Percentiles rank a stretch among this genome's conserved stretches.
These are phyloP conservation scores for Euplexia lucipara DNA, from an alignment of 2,888 invertebrate species.

Conservation along the genomic window DNA sequence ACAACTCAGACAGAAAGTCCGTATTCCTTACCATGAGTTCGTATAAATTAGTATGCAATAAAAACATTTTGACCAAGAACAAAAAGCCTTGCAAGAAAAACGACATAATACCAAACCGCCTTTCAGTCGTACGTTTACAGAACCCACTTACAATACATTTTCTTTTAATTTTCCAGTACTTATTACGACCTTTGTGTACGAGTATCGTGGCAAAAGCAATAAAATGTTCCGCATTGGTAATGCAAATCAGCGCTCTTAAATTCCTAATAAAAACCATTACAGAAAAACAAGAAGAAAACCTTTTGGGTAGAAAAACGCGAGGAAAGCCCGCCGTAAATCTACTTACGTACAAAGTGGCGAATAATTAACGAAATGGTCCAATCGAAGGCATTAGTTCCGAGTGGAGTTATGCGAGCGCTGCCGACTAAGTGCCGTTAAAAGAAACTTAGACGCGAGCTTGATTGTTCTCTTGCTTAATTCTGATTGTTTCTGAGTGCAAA, in stretches of 20 bases:
- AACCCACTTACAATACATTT: conserved; percentile 58
- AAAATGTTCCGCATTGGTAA: conserved; percentile 75
- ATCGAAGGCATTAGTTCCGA: conserved; percentile 89
- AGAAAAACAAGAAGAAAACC: conserved; percentile 78
- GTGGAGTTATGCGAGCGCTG: conserved; percentile 87
- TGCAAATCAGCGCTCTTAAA: conserved; percentile 81
- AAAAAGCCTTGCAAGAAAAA: conserved; percentile 43
- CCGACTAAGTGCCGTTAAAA: conserved; percentile 89
- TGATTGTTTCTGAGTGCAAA: conserved; percentile 88
- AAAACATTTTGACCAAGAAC: conserved; percentile 38
- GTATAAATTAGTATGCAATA: conserved; percentile 28
- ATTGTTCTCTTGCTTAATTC: conserved; percentile 89
- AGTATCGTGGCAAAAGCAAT: conserved; percentile 70
- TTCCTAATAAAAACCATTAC: conserved; percentile 81
- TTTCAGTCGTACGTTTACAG: conserved; percentile 38
- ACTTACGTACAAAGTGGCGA: conserved; percentile 90
- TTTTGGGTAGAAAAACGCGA: conserved; percentile 78
- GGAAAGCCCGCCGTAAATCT: conserved; percentile 87
- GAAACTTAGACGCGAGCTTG: conserved; percentile 89
- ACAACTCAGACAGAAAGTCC: conserved; percentile 4
- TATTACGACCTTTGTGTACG: conserved; percentile 60
- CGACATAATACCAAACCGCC: conserved; percentile 34
- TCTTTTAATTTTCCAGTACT: conserved; percentile 55
- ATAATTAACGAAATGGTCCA: conserved; percentile 91
- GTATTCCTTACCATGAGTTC: conserved; percentile 15